phyloP scores from a whole-genome alignment of 2,113 vertebrate species.

The Cochlearius cochlearius region DNA sequence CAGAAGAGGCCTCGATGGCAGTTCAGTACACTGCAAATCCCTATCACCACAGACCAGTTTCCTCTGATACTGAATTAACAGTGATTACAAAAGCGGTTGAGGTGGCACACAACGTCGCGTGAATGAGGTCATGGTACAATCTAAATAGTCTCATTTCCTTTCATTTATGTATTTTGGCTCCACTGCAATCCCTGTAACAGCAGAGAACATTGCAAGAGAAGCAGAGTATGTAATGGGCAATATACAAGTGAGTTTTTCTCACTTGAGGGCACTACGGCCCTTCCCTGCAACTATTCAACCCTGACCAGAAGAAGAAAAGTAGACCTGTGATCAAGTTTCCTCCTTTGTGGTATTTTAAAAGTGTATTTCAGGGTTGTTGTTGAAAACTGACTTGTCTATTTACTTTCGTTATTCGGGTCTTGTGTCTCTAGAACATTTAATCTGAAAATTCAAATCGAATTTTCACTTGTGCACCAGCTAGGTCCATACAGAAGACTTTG shows the following conservation, averaged over 20 bases:
- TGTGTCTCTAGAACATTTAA: not conserved
- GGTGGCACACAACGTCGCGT: not conserved
- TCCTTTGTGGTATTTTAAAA: not conserved
- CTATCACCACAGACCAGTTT: not conserved
- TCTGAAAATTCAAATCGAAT: not conserved
- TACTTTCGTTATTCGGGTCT: not conserved
- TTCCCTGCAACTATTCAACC: not conserved
- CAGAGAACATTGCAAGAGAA: not conserved
- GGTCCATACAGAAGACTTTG: not conserved
- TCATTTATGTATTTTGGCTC: not conserved
- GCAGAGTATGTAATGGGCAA: rapidly evolving
- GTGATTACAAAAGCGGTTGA: not conserved
- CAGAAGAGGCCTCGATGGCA: not conserved
- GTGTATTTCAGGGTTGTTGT: not conserved
- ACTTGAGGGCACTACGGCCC: not conserved
- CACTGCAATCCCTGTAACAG: not conserved
- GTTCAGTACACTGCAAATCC: not conserved
- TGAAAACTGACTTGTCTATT: not conserved
- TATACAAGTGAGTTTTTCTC: not conserved
- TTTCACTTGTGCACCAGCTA: not conserved
- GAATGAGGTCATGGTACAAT: not conserved
- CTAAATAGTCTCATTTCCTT: not conserved
- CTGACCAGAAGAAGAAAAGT: not conserved
- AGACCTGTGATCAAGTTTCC: not conserved
- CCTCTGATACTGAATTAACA: not conserved